A percentile compares a stretch with the other conserved stretches of the same genome.
These are phyloP conservation scores for Physeter macrocephalus DNA, from an alignment of 2,113 vertebrate species.

Conservation along the genomic window DNA sequence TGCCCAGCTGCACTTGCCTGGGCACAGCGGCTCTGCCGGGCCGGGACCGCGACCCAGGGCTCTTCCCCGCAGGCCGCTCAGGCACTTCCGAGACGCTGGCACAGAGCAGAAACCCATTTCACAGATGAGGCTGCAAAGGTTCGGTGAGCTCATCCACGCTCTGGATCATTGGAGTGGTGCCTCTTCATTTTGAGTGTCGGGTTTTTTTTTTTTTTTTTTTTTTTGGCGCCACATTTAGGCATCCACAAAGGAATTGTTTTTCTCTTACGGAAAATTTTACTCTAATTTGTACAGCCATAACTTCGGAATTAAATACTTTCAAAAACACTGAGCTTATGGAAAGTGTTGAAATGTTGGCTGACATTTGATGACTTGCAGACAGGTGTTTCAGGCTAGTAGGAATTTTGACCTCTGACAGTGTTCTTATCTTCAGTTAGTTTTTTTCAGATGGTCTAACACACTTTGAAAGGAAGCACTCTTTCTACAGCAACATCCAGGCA, in stretches of 20 bases:
- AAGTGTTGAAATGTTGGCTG: neutral
- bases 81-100: neutral
- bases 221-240: neutral
- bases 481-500: neutral
- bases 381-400: neutral
- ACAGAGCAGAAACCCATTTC: neutral
- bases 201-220: neutral
- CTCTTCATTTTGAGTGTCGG: neutral
- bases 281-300: neutral
- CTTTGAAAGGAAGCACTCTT: neutral
- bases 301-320: neutral
- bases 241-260: neutral
- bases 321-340: neutral
- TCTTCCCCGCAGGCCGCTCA: neutral
- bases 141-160: neutral
- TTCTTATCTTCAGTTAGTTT: neutral
- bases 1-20: neutral
- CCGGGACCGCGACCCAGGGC: neutral
- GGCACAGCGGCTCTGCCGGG: neutral
- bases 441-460: neutral
- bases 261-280: neutral
- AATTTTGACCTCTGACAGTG: neutral
- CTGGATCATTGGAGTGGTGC: rapidly evolving
- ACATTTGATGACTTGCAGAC: neutral
- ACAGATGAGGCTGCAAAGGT: neutral